A percentile compares a stretch with the other conserved stretches of the same genome.
phyloP scores from a whole-genome alignment of 2,888 invertebrate genomes.

The Trichogramma dendrolimi region DNA sequence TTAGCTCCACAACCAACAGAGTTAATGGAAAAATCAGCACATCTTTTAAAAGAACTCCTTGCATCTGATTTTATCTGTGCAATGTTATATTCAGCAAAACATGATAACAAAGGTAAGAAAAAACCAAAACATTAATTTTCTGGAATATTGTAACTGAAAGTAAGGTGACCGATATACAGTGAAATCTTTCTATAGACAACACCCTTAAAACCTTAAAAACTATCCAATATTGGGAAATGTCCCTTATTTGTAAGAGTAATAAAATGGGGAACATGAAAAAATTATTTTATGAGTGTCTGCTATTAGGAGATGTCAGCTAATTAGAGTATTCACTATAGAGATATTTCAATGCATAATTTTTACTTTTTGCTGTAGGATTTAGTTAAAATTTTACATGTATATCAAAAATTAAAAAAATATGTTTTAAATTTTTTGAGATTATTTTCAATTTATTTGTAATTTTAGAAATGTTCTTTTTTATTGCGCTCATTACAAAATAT shows the following conservation, averaged over 20 bases:
- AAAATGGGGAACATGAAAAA: too few species aligned
- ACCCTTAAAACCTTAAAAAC: neutral
- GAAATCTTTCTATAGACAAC: neutral
- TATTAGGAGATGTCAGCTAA: too few species aligned
- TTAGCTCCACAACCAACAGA: constrained; percentile 56
- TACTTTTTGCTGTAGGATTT: too few species aligned
- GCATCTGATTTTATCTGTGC: constrained; percentile 73
- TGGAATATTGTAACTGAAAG: neutral
- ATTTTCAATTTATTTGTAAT: constrained; percentile 5
- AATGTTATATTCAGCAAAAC: constrained; percentile 77
- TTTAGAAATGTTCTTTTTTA: constrained; percentile 4
- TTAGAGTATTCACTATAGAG: too few species aligned
- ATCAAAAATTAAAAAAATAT: neutral
- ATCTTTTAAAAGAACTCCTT: constrained; percentile 65
- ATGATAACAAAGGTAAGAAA: constrained; percentile 68
- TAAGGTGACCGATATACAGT: too few species aligned
- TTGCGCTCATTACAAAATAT: neutral
- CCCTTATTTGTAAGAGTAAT: too few species aligned
- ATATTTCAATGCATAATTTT: too few species aligned
- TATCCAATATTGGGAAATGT: neutral
- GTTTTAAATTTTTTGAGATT: neutral
- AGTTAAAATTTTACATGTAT: neutral
- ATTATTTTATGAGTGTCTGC: too few species aligned
- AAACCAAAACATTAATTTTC: constrained; percentile 29
- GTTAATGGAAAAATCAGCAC: constrained; percentile 67